Conservation (phyloP, 2,888 invertebrate genomes). For the Dugesia japonica region DNA sequence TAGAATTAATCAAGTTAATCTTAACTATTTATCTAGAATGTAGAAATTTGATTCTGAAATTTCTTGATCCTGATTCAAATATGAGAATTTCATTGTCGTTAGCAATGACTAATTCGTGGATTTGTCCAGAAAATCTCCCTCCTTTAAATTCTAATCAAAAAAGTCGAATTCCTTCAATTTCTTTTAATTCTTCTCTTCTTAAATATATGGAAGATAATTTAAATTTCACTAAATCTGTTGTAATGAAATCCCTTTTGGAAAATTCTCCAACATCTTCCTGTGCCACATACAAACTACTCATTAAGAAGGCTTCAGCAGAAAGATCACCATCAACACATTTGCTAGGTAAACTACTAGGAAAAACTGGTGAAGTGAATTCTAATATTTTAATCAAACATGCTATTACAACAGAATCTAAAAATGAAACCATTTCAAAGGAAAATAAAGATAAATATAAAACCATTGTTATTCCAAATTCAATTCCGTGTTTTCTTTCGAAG, state of each 20-base stretch:
- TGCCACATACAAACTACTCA: neutral
- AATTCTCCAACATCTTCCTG: neutral
- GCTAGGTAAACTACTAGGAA: neutral
- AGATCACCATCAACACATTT: neutral
- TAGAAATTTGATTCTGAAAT: conserved; percentile 40
- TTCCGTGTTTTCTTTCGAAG: no score
- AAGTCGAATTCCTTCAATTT: neutral
- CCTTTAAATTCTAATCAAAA: neutral
- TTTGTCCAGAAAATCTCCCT: neutral
- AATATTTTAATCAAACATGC: no score
- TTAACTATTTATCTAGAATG: neutral
- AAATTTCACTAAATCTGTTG: neutral
- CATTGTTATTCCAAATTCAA: no score
- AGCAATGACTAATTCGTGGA: conserved; percentile 43
- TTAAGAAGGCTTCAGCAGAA: neutral
- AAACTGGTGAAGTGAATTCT: no score
- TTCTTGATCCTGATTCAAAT: conserved; percentile 43
- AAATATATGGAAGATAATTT: neutral
- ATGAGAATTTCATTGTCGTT: conserved; percentile 41
- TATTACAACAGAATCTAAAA: no score
- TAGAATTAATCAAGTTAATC: conserved; percentile 27
- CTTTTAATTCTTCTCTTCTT: neutral
- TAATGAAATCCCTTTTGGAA: neutral
- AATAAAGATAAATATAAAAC: no score
- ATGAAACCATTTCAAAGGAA: no score